These are phyloP conservation scores for Dorcus hopei DNA, from an alignment of 2,888 invertebrate genomes.

Conservation along the genomic window DNA sequence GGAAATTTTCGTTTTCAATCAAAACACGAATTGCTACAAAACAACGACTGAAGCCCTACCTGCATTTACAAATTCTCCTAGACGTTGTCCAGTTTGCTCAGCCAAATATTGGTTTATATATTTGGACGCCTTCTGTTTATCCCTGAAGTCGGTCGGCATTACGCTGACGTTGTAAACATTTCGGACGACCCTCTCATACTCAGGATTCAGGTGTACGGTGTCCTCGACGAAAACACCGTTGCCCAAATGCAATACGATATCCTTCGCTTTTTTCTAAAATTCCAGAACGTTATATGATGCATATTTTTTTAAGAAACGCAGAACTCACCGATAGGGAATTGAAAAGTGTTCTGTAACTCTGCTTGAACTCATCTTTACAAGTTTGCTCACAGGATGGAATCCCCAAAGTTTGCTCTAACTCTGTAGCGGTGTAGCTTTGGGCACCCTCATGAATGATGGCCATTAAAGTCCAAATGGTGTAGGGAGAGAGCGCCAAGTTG, in stretches of 20 bases:
- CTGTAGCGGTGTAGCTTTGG: conserved; percentile 50
- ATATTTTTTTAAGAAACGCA: too few relatives aligned
- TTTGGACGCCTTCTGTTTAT: conserved; percentile 51
- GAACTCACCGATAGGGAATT: conserved; percentile 30
- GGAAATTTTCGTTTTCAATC: conserved; percentile 4
- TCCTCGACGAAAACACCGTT: conserved; percentile 51
- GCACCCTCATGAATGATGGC: conserved; percentile 63
- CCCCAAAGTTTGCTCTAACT: conserved; percentile 50
- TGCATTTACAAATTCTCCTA: conserved; percentile 60
- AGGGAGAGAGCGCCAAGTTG: conserved; percentile 63
- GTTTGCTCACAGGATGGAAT: conserved; percentile 30
- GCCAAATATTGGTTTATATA: conserved; percentile 68
- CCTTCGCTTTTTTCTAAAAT: conserved; percentile 31
- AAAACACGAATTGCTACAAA: conserved; percentile 9
- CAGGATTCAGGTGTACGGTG: conserved; percentile 36
- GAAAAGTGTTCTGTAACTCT: conserved; percentile 33
- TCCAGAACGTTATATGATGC: neutral
- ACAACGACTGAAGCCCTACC: conserved; percentile 40
- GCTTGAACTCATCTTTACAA: conserved; percentile 29
- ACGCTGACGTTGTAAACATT: conserved; percentile 55
- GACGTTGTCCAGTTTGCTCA: conserved; percentile 64
- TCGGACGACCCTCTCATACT: conserved; percentile 36
- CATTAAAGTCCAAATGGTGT: conserved; percentile 63
- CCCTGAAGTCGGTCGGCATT: conserved; percentile 56
- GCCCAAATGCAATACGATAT: conserved; percentile 48